Evolutionary conservation across 2,113 vertebrate species (phyloP), one percentile per base, ranked within the genome.

Genomic region (Macaca fascicularis): DNA sequence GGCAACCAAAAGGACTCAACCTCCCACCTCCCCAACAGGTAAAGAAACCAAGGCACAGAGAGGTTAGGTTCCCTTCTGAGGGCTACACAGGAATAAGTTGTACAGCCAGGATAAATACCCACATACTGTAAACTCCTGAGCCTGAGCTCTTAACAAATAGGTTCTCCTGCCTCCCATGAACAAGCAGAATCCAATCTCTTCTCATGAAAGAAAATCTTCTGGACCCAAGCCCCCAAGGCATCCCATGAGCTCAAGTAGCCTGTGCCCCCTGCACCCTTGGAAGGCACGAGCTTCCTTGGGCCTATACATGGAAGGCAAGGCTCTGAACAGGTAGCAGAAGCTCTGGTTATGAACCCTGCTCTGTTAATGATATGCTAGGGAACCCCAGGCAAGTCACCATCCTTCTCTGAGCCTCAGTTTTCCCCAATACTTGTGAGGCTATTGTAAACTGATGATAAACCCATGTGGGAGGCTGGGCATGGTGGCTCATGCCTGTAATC

Each of bases 21-120:
- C 25, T 61, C 32, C 64, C 32, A 48, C 30, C 55, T 43, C 14
- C 14, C 10, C n/a, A 55, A 67, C 14, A n/a, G 57, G 27, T 20
- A 32, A 84, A 69, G 87, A 52, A 40, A 84, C 22, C 38, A 32
- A 78, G 70, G 57, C 57, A 45, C 80, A 76, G 57, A 80, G 87
- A 93, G 38, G 64, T 70, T 64, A 96, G 97, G 48, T 79, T 50
- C 35, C 19, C 43, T 67, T 69, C 78, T 48, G 52, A 75, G 20
- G 43, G 7, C 16, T n/a, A 4, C 70, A 57, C 0, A 35, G 92
- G 70, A 78, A 90, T 1, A 55, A 67, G 9, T 0, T 0, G 67
- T 35, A 59, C 1, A 87, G 61, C 57, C 72, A 89, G 50, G 17
- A 32, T 78, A 16, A 86, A 23, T 93, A 57, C 45, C 27, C 43